Evolutionary conservation across 2,888 invertebrate genomes (phyloP).

Genomic region (Lasioglossum malachurum): DNA sequence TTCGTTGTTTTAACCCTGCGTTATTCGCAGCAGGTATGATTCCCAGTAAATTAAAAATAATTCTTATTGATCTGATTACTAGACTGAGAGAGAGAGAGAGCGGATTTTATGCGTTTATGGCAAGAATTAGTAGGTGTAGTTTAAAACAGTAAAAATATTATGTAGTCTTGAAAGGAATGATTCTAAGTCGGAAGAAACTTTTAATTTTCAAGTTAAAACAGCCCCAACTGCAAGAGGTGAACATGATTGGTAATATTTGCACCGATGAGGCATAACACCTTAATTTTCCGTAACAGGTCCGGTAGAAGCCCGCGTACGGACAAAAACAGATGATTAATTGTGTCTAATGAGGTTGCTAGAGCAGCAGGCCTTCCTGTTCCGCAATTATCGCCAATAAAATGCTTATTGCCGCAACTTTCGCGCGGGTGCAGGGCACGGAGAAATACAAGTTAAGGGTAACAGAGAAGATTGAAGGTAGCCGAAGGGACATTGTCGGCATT

Average conservation of each 20-base stretch:
- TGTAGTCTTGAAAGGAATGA: too few species aligned
- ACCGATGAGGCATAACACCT: too few species aligned
- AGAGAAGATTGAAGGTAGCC: conserved; percentile 44
- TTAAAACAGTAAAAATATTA: too few species aligned
- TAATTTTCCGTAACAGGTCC: neutral
- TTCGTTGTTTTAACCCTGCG: neutral
- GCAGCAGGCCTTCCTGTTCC: conserved; percentile 35
- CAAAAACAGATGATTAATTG: conserved; percentile 24
- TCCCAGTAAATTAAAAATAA: neutral
- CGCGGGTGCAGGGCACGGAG: conserved; percentile 18
- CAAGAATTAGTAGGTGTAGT: too few species aligned
- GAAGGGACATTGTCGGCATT: conserved; percentile 40
- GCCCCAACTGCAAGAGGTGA: too few species aligned
- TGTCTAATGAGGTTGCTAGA: conserved; percentile 52
- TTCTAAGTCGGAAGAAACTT: too few species aligned
- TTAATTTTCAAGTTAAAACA: too few species aligned
- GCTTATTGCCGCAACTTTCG: conserved; percentile 50
- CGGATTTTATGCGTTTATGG: too few species aligned
- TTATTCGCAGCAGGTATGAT: neutral
- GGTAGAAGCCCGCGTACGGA: neutral
- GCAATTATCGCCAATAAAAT: conserved; percentile 57
- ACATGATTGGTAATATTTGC: too few species aligned
- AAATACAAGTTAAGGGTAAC: conserved; percentile 52
- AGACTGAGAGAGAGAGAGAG: too few species aligned
- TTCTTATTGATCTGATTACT: too few species aligned